Percentiles rank a stretch among this genome's conserved stretches.
phyloP scores from a whole-genome alignment of 2,888 invertebrate genomes.

The Scotopteryx bipunctaria region DNA sequence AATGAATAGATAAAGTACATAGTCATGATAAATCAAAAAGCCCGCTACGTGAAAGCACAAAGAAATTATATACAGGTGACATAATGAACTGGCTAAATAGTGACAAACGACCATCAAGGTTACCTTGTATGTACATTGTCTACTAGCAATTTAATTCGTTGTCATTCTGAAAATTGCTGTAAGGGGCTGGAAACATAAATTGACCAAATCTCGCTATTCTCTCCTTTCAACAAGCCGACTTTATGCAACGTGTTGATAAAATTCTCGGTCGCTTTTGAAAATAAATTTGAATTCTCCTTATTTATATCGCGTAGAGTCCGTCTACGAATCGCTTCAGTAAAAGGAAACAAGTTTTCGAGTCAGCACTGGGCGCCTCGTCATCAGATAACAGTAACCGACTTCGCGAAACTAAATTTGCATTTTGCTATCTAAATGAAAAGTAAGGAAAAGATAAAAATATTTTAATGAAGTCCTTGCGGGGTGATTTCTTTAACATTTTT shows the following conservation, averaged over 20 bases:
- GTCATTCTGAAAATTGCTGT: too few species aligned
- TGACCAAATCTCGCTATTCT: background rate
- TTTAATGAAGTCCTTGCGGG: conserved; percentile 29
- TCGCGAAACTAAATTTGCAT: conserved; percentile 45
- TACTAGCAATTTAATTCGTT: too few species aligned
- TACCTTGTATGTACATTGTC: too few species aligned
- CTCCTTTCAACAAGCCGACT: conserved; percentile 2
- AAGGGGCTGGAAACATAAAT: background rate
- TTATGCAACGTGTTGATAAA: conserved; percentile 38
- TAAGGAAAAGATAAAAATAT: conserved; percentile 33
- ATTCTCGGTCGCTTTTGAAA: conserved; percentile 37
- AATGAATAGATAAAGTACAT: too few species aligned
- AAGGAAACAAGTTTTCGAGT: conserved; percentile 53
- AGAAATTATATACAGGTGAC: too few species aligned
- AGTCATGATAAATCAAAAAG: too few species aligned
- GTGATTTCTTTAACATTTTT: conserved; percentile 15
- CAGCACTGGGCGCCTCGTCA: conserved; percentile 43
- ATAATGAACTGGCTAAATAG: too few species aligned
- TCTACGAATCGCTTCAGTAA: conserved; percentile 42
- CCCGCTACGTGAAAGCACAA: too few species aligned
- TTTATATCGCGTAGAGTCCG: conserved; percentile 32
- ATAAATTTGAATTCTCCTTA: conserved; percentile 47
- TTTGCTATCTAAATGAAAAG: conserved; percentile 34
- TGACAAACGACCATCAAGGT: too few species aligned
- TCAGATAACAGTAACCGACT: conserved; percentile 56